Conservation (phyloP, 1,140 invertebrate genomes). For the Zophobas morio region DNA sequence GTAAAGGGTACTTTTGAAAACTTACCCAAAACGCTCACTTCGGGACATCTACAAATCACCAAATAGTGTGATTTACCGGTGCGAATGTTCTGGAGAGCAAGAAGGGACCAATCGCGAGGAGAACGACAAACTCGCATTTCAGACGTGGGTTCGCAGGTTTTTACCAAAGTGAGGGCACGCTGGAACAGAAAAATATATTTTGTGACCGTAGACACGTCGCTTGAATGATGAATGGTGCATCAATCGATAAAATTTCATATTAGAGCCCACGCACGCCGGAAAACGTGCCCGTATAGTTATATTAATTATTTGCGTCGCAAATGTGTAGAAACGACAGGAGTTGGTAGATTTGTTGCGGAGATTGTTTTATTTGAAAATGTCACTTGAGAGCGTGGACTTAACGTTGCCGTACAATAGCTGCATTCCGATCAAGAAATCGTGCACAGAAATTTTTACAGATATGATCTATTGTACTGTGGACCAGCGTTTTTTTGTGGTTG, state of each 20-base stretch:
- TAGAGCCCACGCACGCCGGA: not conserved
- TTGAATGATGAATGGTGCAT: not conserved
- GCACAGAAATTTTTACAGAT: conserved; percentile 29
- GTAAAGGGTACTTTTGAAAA: conserved; percentile 38
- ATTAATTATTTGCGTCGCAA: not conserved
- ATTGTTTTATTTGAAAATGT: conserved; percentile 18
- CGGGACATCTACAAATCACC: conserved; percentile 92
- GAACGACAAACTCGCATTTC: conserved; percentile 91
- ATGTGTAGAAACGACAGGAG: not conserved
- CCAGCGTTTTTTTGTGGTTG: conserved; percentile 4
- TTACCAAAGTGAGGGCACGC: conserved; percentile 87
- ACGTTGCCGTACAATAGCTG: conserved; percentile 1
- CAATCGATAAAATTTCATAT: not conserved
- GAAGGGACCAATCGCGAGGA: conserved; percentile 91
- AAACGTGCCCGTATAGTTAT: not conserved
- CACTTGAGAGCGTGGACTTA: conserved; percentile 20
- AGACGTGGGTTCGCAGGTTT: conserved; percentile 91
- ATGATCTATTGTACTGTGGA: conserved; percentile 30
- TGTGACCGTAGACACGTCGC: not conserved
- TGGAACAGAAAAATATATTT: conserved; percentile 15
- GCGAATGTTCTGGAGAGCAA: conserved; percentile 91
- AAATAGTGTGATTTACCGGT: conserved; percentile 96
- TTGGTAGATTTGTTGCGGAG: not conserved
- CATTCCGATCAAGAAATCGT: conserved; percentile 42
- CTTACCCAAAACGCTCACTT: conserved; percentile 86